Percentiles rank a stretch among this genome's conserved stretches.
Conservation (phyloP, 2,888 invertebrate species). For the Rhogogaster chlorosoma region DNA sequence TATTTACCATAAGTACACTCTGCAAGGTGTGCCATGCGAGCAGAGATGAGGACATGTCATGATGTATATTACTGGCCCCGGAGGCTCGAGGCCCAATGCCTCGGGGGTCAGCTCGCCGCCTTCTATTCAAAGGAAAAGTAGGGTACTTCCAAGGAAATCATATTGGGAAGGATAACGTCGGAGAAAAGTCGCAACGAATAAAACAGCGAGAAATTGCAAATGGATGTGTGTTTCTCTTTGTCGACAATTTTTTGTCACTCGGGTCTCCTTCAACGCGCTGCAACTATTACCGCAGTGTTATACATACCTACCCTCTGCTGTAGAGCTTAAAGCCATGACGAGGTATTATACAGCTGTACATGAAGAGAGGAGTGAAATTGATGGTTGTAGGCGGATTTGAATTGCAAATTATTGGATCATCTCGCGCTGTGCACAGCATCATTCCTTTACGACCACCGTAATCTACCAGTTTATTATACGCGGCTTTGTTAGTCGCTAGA, state of each 20-base stretch:
- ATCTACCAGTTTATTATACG: conserved; percentile 44
- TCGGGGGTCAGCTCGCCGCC: background rate
- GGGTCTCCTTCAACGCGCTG: background rate
- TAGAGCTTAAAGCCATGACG: background rate
- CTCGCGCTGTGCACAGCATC: conserved; percentile 8
- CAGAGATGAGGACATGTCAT: conserved; percentile 8
- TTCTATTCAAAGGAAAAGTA: background rate
- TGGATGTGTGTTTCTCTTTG: background rate
- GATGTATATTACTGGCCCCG: background rate
- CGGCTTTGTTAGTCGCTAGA: conserved; percentile 36
- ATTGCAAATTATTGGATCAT: conserved; percentile 51
- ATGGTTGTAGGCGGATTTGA: conserved; percentile 49
- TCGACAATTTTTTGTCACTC: background rate
- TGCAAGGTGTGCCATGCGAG: background rate
- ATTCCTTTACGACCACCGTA: conserved; percentile 28
- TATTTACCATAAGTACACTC: conserved; percentile 23
- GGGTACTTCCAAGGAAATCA: conserved; percentile 3
- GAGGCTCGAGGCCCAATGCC: background rate
- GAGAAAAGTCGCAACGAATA: background rate
- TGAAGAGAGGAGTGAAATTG: conserved; percentile 31
- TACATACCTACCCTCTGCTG: too few relatives aligned
- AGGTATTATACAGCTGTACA: background rate
- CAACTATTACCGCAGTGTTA: background rate
- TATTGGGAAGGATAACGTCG: background rate
- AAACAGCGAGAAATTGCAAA: background rate